Percentiles rank a stretch among this genome's conserved stretches.
phyloP scores from a whole-genome alignment of 2,888 invertebrate species.

The Drosophila colorata region DNA sequence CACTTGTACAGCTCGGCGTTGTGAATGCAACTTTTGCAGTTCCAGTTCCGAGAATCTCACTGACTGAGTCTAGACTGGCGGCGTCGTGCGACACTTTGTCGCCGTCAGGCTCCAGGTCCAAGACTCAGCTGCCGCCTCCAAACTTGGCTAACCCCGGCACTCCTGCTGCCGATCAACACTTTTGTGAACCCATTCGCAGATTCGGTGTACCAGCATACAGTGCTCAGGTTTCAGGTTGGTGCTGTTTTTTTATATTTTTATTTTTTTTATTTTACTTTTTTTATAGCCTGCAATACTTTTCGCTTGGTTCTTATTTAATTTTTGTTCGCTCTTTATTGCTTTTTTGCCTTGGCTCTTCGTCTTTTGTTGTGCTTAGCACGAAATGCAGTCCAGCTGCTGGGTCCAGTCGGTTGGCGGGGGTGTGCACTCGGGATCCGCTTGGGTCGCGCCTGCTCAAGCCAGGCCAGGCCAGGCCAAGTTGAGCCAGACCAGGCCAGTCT shows the following conservation, averaged over 20 bases:
- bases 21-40: constrained; percentile 50
- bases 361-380: constrained; percentile 73
- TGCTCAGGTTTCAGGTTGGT: constrained; percentile 78
- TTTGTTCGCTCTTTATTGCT: constrained; percentile 48
- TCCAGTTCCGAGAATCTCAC: constrained; percentile 47
- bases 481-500: background rate
- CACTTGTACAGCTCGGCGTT: constrained; percentile 24
- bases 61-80: constrained; percentile 47
- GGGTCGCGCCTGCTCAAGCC: background rate
- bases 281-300: constrained; percentile 63
- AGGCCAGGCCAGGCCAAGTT: background rate
- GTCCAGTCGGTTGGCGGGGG: constrained; percentile 27
- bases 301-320: constrained; percentile 39
- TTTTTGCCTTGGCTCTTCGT: constrained; percentile 37
- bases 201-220: constrained; percentile 70
- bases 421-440: constrained; percentile 5
- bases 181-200: constrained; percentile 52
- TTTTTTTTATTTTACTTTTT: constrained; percentile 25
- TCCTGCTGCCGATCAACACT: constrained; percentile 40
- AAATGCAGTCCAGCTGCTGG: constrained; percentile 50
- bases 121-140: constrained; percentile 7
- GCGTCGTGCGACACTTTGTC: constrained; percentile 75
- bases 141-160: constrained; percentile 9
- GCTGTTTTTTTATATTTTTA: constrained; percentile 11
- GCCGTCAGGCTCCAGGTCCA: constrained; percentile 54